Evolutionary conservation across 2,113 vertebrate genomes (phyloP), one percentile per base, ranked within the genome.

Genomic region (Orientallactaga bullata): DNA sequence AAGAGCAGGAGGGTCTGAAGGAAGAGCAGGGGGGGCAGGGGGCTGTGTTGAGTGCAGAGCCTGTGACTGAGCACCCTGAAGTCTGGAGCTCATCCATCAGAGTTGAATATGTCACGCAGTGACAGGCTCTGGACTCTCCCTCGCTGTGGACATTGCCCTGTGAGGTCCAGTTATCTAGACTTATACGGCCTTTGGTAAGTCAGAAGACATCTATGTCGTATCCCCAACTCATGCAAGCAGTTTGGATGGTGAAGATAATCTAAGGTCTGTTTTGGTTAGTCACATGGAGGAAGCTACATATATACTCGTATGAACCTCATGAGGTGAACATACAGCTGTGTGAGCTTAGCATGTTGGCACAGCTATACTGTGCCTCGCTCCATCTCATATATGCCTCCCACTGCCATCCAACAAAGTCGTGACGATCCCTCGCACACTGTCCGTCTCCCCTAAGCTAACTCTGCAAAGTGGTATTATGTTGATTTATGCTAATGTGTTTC

Each of bases 401-500:
- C 5, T 9, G 12, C 85, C 80, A 55, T 51, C 68, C 21, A 12
- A 32, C 72, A 66, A 77, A 65, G 66, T 65, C 72, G 47, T 0
- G 30, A 30, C 60, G 28, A 65, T 77, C 30, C 7, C 23, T 77
- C 72, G 47, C 7, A 1, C 30, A 7, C 26, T n/a, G 60, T 63
- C 72, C 16, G n/a, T 87, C 39, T 39, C 47, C 58, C 42, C 95
- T 87, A 79, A 95, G 95, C 84, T 91, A 95, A 97, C 88, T 93
- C 93, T 95, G 96, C 88, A 84, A 97, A 97, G 96, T 97, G 94
- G 60, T 94, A 96, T 96, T 97, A 97, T 92, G 96, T 96, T 98
- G 97, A 98, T 97, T 97, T 97, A 96, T 97, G 95, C 66, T 97
- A 96, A 97, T 97, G 18, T 0, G 85, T 89, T 96, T 89, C 96